Evolutionary conservation across 2,113 vertebrate species (phyloP).

Genomic region (Caranx melampygus): DNA sequence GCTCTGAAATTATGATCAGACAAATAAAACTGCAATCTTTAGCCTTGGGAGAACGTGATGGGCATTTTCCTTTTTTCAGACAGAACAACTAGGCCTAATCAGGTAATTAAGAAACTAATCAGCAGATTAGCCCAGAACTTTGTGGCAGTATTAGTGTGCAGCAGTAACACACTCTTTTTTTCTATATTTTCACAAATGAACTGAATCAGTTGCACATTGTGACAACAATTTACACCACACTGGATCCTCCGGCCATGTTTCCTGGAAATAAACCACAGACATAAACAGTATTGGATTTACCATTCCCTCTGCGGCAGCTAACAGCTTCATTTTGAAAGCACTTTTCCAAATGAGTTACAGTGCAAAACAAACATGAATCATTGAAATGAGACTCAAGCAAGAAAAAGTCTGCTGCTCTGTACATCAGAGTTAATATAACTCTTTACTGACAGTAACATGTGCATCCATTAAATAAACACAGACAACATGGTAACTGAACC

Average conservation of each 20-base stretch:
- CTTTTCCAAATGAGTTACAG: background rate
- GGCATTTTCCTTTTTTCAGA: background rate
- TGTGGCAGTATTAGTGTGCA: background rate
- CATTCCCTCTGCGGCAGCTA: background rate
- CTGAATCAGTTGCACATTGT: no score
- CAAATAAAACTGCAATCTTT: background rate
- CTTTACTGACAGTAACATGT: background rate
- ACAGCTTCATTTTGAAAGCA: background rate
- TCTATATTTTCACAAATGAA: background rate
- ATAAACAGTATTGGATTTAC: background rate
- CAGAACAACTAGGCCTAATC: background rate
- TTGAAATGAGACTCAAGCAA: background rate
- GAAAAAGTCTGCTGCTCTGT: background rate
- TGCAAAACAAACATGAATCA: background rate
- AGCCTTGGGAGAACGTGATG: background rate
- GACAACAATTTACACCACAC: background rate
- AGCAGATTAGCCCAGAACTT: background rate
- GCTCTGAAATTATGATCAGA: no score
- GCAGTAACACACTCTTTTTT: background rate
- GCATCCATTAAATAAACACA: background rate
- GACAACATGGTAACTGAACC: background rate
- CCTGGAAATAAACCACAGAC: no score
- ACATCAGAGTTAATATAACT: background rate
- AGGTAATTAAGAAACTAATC: background rate
- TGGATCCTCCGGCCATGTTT: background rate